phyloP scores from a whole-genome alignment of 1,140 invertebrate genomes.

The Drosophila bipectinata region DNA sequence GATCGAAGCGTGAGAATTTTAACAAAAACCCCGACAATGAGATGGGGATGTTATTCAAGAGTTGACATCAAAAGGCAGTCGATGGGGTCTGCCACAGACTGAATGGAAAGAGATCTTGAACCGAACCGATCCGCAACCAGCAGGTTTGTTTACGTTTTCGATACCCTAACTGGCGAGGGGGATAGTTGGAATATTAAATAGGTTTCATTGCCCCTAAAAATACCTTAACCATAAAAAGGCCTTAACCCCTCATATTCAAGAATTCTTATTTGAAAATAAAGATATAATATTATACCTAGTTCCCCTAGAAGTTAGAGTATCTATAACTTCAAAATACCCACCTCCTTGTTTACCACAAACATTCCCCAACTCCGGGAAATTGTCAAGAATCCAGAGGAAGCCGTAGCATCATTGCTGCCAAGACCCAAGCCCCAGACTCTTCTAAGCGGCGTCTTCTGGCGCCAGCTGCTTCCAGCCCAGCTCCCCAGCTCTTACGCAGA shows the following conservation, averaged over 20 bases:
- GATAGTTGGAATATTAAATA: neutral
- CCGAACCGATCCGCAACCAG: neutral
- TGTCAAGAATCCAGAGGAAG: constrained; percentile 37
- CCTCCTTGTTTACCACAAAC: neutral
- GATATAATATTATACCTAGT: neutral
- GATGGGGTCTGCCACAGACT: constrained; percentile 22
- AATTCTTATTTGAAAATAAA: neutral
- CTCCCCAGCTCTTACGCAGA: constrained; percentile 4
- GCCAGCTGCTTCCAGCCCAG: constrained; percentile 48
- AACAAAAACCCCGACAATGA: constrained; percentile 54
- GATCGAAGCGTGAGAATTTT: constrained; percentile 74
- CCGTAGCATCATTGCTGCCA: neutral
- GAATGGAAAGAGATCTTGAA: constrained; percentile 25
- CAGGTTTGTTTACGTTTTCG: constrained; percentile 19
- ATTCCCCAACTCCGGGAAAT: constrained; percentile 18
- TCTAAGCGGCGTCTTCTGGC: constrained; percentile 65
- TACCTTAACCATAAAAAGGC: too few relatives aligned
- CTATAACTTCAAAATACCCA: rapidly evolving
- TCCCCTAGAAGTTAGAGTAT: neutral
- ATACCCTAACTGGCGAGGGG: neutral
- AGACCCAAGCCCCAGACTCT: constrained; percentile 19
- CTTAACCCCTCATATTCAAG: too few relatives aligned
- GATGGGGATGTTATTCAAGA: constrained; percentile 8
- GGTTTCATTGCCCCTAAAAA: too few relatives aligned
- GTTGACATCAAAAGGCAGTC: constrained; percentile 19